A percentile compares a stretch with the other conserved stretches of the same genome.
phyloP scores from a whole-genome alignment of 2,113 vertebrate genomes.

The Tupaia chinensis region DNA sequence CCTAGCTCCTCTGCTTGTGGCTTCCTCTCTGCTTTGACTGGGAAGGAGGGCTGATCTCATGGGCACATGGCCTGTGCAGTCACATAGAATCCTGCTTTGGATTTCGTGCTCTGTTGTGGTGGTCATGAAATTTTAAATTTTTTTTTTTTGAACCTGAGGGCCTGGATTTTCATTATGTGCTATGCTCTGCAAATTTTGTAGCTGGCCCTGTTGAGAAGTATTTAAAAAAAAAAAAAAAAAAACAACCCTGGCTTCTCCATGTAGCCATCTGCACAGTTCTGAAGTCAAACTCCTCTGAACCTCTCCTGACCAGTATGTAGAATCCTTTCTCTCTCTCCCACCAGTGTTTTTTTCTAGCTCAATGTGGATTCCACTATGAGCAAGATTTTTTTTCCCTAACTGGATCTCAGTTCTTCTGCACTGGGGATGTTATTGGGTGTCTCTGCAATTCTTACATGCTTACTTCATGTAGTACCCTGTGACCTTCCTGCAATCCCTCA shows the following conservation, averaged over 20 bases:
- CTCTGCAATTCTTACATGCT: not conserved
- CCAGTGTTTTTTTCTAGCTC: not conserved
- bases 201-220: not conserved
- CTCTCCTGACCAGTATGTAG: not conserved
- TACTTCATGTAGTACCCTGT: not conserved
- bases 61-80: not conserved
- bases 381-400: not conserved
- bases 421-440: not conserved
- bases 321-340: not conserved
- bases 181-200: not conserved
- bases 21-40: not conserved
- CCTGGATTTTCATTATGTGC: slow-evolving; percentile 6
- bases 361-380: not conserved
- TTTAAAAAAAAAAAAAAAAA: no score
- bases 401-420: not conserved
- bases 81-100: not conserved
- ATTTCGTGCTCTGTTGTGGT: not conserved
- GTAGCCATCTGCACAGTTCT: not conserved
- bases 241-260: not conserved
- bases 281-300: not conserved
- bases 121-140: slow-evolving; percentile 15
- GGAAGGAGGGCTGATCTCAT: not conserved
- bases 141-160: slow-evolving; percentile 7
- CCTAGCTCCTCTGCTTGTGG: not conserved
- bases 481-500: not conserved